Percentiles rank a stretch among this genome's conserved stretches.
phyloP scores from a whole-genome alignment of 2,113 vertebrate genomes.

The Erpornis zantholeuca region DNA sequence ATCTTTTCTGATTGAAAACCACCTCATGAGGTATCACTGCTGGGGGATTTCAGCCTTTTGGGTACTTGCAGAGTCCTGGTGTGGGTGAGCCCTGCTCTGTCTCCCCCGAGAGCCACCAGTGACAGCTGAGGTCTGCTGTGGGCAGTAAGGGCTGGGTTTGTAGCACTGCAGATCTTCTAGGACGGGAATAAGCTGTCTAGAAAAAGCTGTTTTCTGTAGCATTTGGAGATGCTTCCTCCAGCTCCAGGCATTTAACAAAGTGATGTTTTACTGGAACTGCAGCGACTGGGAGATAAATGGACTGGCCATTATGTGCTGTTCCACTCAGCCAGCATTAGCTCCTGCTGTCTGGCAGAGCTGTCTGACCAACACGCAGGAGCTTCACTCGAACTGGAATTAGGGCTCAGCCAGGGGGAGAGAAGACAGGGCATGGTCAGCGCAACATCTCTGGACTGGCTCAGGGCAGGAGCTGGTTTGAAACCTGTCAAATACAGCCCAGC shows the following conservation, averaged over 20 bases:
- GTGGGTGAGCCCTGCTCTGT: background rate
- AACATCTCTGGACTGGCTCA: background rate
- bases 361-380: background rate
- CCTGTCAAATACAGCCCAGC: background rate
- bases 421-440: background rate
- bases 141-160: background rate
- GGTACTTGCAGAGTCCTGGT: background rate
- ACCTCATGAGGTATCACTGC: background rate
- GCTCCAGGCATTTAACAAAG: slow-evolving; percentile 32
- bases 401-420: background rate
- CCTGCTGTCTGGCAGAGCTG: slow-evolving; percentile 22
- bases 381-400: background rate
- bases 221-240: background rate
- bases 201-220: background rate
- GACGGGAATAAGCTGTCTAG: background rate
- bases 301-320: slow-evolving; percentile 12
- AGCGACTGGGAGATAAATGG: slow-evolving; percentile 21
- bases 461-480: background rate
- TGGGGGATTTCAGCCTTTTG: background rate
- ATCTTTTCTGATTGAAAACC: background rate
- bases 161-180: background rate
- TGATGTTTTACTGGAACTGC: slow-evolving; percentile 50
- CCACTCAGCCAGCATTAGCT: slow-evolving; percentile 22
- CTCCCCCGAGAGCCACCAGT: background rate
- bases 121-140: background rate